phyloP scores from a whole-genome alignment of 2,888 invertebrate species.

The Lutraria lutraria region DNA sequence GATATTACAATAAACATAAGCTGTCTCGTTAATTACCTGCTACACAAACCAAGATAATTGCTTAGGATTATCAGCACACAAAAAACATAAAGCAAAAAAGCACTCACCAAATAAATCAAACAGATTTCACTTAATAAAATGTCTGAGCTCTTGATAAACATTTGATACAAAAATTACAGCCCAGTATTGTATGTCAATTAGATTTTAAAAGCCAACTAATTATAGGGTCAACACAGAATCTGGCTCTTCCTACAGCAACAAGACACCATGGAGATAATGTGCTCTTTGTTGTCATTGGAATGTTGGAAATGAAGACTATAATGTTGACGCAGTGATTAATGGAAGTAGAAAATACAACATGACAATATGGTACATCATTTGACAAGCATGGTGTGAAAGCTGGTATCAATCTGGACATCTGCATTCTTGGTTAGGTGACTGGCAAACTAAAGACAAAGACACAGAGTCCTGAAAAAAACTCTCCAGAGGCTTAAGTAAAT shows the following conservation, averaged over 20 bases:
- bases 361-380: conserved; percentile 27
- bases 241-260: conserved; percentile 17
- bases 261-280: conserved; percentile 24
- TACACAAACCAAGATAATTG: not conserved
- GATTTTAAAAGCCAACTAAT: conserved; percentile 46
- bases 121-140: conserved; percentile 40
- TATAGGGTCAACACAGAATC: conserved; percentile 32
- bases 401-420: not conserved
- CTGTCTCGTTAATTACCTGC: conserved; percentile 8
- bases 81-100: conserved; percentile 22
- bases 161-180: conserved; percentile 50
- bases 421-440: not conserved
- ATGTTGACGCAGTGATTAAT: conserved; percentile 35
- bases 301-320: conserved; percentile 29
- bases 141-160: conserved; percentile 21
- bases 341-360: not conserved
- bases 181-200: conserved; percentile 36
- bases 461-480: too few species aligned
- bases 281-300: conserved; percentile 29
- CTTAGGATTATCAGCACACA: not conserved
- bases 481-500: too few species aligned
- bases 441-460: not conserved
- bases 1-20: not conserved
- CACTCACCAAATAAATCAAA: conserved; percentile 40
- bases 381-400: conserved; percentile 11